Evolutionary conservation across 2,113 vertebrate species (phyloP).

Genomic region (Corythaixoides concolor): DNA sequence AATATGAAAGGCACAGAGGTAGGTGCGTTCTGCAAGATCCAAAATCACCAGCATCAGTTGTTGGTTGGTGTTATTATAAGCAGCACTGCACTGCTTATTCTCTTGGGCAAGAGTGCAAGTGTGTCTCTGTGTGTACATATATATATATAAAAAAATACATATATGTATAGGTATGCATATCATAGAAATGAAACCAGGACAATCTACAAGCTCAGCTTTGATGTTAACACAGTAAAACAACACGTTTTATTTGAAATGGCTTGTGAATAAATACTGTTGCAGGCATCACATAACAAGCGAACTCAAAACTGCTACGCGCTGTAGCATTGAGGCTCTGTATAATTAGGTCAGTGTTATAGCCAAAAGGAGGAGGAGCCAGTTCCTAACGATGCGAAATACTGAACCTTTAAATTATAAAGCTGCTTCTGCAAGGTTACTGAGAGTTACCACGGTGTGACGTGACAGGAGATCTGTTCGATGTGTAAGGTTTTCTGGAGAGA

Average conservation of each 20-base stretch:
- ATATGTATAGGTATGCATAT: not conserved
- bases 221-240: not conserved
- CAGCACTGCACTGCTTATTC: not conserved
- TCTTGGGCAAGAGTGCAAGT: not conserved
- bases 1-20: not conserved
- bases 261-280: slow-evolving; percentile 43
- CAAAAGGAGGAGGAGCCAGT: not conserved
- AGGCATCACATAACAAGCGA: slow-evolving; percentile 10
- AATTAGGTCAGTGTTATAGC: slow-evolving; percentile 32
- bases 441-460: not conserved
- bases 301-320: not conserved
- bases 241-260: slow-evolving; percentile 2
- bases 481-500: not conserved
- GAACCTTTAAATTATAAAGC: not conserved
- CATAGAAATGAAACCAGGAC: not conserved
- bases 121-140: not conserved
- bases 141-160: not conserved
- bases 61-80: not conserved
- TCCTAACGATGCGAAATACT: not conserved
- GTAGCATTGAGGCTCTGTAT: not conserved
- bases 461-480: not conserved
- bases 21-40: not conserved
- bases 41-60: not conserved
- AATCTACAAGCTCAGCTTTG: slow-evolving; percentile 19
- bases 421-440: not conserved